Percentiles rank a stretch among this genome's conserved stretches.
phyloP scores from a whole-genome alignment of 2,888 invertebrate genomes.

The Nephrotoma flavescens region DNA sequence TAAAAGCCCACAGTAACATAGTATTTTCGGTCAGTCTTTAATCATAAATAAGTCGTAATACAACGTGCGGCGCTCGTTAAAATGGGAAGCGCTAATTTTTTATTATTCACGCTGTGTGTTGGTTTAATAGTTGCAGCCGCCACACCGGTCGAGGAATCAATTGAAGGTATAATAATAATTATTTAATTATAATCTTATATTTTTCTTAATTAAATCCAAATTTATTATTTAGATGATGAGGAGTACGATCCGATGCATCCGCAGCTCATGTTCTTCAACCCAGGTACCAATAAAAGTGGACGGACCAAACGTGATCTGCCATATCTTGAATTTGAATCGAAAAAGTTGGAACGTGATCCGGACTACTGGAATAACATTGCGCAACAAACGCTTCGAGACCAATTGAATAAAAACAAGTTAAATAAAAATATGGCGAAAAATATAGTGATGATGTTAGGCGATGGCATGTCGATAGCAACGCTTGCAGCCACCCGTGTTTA shows the following conservation, averaged over 20 bases:
- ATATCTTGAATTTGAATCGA: conserved; percentile 20
- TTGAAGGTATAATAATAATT: not conserved
- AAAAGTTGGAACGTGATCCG: conserved; percentile 21
- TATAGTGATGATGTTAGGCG: conserved; percentile 58
- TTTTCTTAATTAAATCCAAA: not conserved
- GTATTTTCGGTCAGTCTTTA: not conserved
- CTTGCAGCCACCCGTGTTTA: conserved; percentile 64
- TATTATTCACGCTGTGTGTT: not conserved
- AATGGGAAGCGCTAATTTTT: not conserved
- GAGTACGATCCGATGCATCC: not conserved
- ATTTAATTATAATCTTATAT: not conserved
- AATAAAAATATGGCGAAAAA: conserved; percentile 37
- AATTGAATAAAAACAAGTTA: conserved; percentile 22
- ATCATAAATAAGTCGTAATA: not conserved
- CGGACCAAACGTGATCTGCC: conserved; percentile 23
- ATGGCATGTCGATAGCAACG: conserved; percentile 79
- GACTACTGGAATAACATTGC: conserved; percentile 37
- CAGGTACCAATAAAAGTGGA: not conserved
- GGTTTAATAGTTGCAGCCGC: not conserved
- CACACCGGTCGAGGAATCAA: not conserved
- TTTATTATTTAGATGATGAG: not conserved
- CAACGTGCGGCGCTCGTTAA: not conserved
- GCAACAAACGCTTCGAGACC: conserved; percentile 27
- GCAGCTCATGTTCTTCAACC: not conserved
- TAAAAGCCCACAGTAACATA: not conserved